These are phyloP conservation scores for Saccostrea cuccullata DNA, from an alignment of 1,140 invertebrate species.

Conservation along the genomic window DNA sequence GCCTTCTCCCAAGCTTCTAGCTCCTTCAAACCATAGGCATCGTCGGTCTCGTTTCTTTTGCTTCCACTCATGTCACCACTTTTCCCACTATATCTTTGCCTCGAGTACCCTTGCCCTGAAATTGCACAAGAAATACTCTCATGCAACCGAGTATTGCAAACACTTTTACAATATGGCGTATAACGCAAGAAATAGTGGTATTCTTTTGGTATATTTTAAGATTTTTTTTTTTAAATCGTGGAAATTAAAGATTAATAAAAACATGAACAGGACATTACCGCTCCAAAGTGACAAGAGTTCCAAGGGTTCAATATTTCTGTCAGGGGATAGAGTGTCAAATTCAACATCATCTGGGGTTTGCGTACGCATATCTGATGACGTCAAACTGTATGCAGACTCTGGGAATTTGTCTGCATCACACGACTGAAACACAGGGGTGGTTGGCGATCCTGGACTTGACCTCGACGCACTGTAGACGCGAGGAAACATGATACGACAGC, in stretches of 20 bases:
- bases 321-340: background rate
- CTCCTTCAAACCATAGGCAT: background rate
- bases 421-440: slow-evolving; percentile 39
- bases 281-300: slow-evolving; percentile 56
- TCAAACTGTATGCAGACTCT: background rate
- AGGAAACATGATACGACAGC: slow-evolving; percentile 58
- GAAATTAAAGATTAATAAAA: background rate
- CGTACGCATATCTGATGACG: background rate
- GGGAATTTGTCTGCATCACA: slow-evolving; percentile 39
- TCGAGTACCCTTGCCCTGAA: background rate
- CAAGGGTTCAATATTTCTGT: slow-evolving; percentile 38
- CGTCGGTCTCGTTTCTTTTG: background rate
- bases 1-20: slow-evolving; percentile 14
- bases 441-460: background rate
- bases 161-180: no score
- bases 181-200: no score
- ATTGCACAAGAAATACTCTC: no score
- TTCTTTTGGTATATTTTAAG: no score
- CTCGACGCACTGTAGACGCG: slow-evolving; percentile 40
- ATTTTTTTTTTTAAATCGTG: background rate
- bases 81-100: background rate
- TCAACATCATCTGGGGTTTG: background rate
- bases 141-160: no score
- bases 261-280: slow-evolving; percentile 27
- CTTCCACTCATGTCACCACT: background rate